Percentiles rank a stretch among this genome's conserved stretches.
Evolutionary conservation across 2,113 vertebrate species (phyloP).

Genomic region (Bombycilla garrulus): DNA sequence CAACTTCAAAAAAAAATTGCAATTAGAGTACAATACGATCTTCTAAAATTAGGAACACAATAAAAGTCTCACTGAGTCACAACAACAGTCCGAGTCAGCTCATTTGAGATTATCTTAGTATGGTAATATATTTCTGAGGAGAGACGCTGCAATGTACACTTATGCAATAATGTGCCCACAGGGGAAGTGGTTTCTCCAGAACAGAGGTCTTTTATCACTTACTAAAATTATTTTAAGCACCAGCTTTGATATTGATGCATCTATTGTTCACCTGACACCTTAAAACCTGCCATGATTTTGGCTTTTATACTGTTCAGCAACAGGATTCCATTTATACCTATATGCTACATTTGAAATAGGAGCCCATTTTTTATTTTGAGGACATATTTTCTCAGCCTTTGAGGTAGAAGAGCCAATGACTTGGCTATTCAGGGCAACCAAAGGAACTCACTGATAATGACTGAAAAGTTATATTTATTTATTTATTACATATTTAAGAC

Average conservation of each 20-base stretch:
- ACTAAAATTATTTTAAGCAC: neutral
- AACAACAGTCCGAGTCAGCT: neutral
- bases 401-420: neutral
- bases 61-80: neutral
- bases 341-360: neutral
- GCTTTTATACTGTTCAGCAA: neutral
- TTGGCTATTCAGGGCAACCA: neutral
- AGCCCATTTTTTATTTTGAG: neutral
- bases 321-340: neutral
- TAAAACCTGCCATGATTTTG: neutral
- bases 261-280: neutral
- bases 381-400: neutral
- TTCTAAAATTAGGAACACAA: conserved; percentile 22
- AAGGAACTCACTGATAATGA: neutral
- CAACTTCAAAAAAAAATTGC: neutral
- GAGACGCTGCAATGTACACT: neutral
- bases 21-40: neutral
- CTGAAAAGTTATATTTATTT: neutral
- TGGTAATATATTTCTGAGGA: neutral
- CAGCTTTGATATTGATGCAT: neutral
- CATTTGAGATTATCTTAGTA: neutral
- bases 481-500: neutral
- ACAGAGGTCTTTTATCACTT: neutral
- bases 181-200: conserved; percentile 1
- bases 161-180: neutral